Conservation (phyloP, 2,888 invertebrate species). For the Agrochola litura region DNA sequence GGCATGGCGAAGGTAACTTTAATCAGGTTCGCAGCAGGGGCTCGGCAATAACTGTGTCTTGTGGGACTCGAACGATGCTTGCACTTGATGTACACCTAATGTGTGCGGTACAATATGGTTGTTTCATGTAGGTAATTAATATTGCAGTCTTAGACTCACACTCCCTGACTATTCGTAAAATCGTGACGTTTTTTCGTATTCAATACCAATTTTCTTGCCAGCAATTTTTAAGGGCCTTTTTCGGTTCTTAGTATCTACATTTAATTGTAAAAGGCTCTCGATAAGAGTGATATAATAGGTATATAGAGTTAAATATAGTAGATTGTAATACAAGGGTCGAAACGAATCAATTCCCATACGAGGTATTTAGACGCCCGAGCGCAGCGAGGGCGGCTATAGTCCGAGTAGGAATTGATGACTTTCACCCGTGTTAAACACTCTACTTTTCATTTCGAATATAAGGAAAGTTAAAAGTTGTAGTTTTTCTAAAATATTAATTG, state of each 20-base stretch:
- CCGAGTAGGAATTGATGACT: too few relatives aligned
- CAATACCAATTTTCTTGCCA: not conserved
- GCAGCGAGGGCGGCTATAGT: too few relatives aligned
- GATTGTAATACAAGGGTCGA: too few relatives aligned
- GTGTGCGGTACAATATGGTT: slow-evolving; percentile 33
- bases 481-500: too few relatives aligned
- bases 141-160: slow-evolving; percentile 31
- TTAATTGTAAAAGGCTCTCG: not conserved
- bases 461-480: too few relatives aligned
- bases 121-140: slow-evolving; percentile 50
- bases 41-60: slow-evolving; percentile 54
- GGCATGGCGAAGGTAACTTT: slow-evolving; percentile 52
- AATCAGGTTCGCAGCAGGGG: slow-evolving; percentile 57
- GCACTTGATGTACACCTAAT: slow-evolving; percentile 57
- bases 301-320: too few relatives aligned
- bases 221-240: not conserved
- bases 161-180: slow-evolving; percentile 23
- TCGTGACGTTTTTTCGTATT: slow-evolving; percentile 15
- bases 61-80: slow-evolving; percentile 33
- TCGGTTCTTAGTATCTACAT: not conserved
- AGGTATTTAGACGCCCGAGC: too few relatives aligned
- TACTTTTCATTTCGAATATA: too few relatives aligned
- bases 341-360: too few relatives aligned
- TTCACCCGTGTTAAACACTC: too few relatives aligned
- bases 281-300: not conserved